Conservation (phyloP, 2,797 vertebrate species). For the Myotis planiceps region DNA sequence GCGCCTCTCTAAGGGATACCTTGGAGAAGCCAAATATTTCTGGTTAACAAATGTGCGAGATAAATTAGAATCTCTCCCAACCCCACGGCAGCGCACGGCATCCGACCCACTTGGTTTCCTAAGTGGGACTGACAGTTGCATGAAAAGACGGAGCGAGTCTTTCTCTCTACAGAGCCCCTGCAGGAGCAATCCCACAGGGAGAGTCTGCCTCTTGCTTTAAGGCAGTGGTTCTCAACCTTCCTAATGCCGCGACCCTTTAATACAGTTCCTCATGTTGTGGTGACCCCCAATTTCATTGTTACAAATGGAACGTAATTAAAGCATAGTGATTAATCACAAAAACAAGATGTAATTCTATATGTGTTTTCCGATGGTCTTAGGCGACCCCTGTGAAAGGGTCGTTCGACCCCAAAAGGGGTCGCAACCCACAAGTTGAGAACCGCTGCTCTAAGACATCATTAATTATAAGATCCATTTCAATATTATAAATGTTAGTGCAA, state of each 20-base stretch:
- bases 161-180: neutral
- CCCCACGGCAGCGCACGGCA: slow-evolving; percentile 50
- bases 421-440: too few relatives aligned
- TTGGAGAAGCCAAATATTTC: slow-evolving; percentile 76
- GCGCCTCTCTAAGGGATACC: slow-evolving; percentile 69
- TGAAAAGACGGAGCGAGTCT: neutral
- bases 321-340: too few relatives aligned
- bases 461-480: neutral
- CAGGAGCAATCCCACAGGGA: slow-evolving; percentile 2
- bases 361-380: too few relatives aligned
- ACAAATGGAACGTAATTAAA: too few relatives aligned
- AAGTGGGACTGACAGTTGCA: neutral
- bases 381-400: too few relatives aligned
- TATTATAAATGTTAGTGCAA: neutral
- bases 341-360: too few relatives aligned
- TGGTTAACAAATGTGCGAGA: slow-evolving; percentile 78
- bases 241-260: too few relatives aligned
- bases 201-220: neutral
- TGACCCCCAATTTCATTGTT: too few relatives aligned
- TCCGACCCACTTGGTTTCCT: slow-evolving; percentile 67
- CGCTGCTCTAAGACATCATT: too few relatives aligned
- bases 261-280: too few relatives aligned
- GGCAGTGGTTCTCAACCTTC: too few relatives aligned
- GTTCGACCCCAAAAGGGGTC: too few relatives aligned
- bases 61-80: slow-evolving; percentile 80